Evolutionary conservation across 1,140 invertebrate species (phyloP).

Genomic region (Bombus polaris): DNA sequence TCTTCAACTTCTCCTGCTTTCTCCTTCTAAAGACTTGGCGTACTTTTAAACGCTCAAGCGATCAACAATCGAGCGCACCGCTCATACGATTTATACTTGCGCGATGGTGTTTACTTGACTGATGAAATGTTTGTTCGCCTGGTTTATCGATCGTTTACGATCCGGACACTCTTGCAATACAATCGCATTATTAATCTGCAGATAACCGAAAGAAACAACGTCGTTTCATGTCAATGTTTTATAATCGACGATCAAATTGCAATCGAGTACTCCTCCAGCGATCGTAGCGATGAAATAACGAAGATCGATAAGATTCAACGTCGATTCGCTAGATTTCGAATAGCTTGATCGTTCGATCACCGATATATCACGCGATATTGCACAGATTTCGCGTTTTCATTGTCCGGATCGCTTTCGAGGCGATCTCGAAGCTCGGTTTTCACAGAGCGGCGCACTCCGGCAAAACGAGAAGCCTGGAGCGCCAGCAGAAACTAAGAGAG

Average conservation of each 20-base stretch:
- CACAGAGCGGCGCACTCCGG: slow-evolving; percentile 38
- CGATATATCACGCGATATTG: neutral
- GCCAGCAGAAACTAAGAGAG: slow-evolving; percentile 58
- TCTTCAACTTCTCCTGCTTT: slow-evolving; percentile 40
- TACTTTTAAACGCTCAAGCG: slow-evolving; percentile 18
- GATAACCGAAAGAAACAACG: neutral
- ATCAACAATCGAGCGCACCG: neutral
- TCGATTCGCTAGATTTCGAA: neutral
- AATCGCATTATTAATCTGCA: neutral
- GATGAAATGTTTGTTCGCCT: neutral
- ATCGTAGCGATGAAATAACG: neutral
- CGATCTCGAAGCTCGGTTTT: slow-evolving; percentile 36
- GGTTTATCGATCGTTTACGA: slow-evolving; percentile 6
- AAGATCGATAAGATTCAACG: too few relatives aligned
- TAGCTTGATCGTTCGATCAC: neutral
- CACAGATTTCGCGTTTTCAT: slow-evolving; percentile 19
- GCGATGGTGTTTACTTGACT: neutral
- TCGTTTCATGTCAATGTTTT: slow-evolving; percentile 20
- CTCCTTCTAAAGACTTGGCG: slow-evolving; percentile 41
- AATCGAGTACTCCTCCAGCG: too few relatives aligned
- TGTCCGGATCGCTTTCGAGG: slow-evolving; percentile 31
- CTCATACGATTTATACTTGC: neutral
- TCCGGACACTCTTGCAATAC: neutral
- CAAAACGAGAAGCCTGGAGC: slow-evolving; percentile 40
- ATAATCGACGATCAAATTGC: neutral